These are phyloP conservation scores for Oryzias dopingdopingensis DNA, from an alignment of 2,797 vertebrate species.

Conservation along the genomic window DNA sequence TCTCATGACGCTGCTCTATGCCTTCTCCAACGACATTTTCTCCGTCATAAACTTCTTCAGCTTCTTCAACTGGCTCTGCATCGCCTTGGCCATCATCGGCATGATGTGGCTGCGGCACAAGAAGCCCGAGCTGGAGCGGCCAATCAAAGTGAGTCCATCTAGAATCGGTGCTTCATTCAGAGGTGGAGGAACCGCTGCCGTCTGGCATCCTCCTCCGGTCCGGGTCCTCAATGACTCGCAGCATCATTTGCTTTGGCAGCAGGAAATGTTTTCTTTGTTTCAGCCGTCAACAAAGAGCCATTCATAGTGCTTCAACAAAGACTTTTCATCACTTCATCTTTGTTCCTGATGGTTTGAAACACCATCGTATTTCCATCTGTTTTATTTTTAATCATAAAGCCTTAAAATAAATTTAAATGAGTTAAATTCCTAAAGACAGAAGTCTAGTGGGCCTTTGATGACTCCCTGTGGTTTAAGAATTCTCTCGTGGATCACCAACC, in stretches of 20 bases:
- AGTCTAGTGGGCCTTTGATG: too few species aligned
- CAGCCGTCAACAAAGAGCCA: conserved; percentile 30
- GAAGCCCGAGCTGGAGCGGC: conserved; percentile 90
- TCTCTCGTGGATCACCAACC: too few species aligned
- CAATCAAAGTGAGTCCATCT: conserved; percentile 85
- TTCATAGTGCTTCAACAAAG: conserved; percentile 10
- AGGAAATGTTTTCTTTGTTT: conserved; percentile 24
- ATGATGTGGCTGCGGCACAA: conserved; percentile 97
- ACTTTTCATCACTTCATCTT: too few species aligned
- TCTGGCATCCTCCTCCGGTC: background rate
- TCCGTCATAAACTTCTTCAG: conserved; percentile 99
- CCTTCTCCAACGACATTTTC: conserved; percentile 94
- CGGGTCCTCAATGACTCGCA: conserved; percentile 7
- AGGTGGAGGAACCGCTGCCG: too few species aligned
- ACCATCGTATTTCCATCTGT: too few species aligned
- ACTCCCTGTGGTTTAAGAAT: too few species aligned
- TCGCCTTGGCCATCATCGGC: conserved; percentile 92
- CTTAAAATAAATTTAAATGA: too few species aligned
- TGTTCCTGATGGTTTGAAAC: too few species aligned
- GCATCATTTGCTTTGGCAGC: conserved; percentile 35
- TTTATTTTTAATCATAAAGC: too few species aligned
- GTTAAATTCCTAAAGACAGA: too few species aligned
- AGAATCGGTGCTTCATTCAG: background rate
- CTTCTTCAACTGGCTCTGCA: conserved; percentile 99
- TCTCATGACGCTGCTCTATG: conserved; percentile 92